Conservation (phyloP, 53 echinoderm and acorn worm species). For the Antedon mediterranea region DNA sequence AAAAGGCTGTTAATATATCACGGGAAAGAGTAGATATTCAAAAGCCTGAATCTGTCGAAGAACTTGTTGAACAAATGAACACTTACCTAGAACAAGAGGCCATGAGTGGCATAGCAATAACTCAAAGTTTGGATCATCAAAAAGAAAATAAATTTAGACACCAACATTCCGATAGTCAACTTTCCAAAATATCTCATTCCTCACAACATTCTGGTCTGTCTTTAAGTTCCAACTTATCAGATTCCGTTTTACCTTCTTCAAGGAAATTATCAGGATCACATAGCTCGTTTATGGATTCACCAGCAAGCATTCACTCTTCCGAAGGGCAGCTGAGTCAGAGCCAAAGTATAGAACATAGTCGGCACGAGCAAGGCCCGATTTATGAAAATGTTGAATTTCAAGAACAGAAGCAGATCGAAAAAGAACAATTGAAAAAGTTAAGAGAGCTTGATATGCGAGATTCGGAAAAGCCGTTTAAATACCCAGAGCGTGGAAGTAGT, state of each 20-base stretch:
- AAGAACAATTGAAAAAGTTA: constrained; percentile 46
- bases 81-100: background rate
- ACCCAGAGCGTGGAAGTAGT: background rate
- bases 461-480: constrained; percentile 11
- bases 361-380: constrained; percentile 26
- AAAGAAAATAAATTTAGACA: constrained; percentile 17
- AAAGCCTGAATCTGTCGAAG: background rate
- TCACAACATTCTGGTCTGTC: constrained; percentile 54
- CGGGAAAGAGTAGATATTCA: background rate
- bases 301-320: background rate
- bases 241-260: background rate
- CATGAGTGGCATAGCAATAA: background rate
- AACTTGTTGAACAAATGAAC: background rate
- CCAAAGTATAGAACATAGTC: background rate
- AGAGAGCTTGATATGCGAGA: constrained; percentile 61
- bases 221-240: background rate
- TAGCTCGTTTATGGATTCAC: background rate
- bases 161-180: constrained; percentile 93
- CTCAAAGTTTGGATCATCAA: background rate
- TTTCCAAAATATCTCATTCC: constrained; percentile 51
- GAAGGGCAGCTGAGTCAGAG: background rate
- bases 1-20: background rate
- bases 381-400: constrained; percentile 90
- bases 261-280: background rate
- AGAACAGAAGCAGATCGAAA: constrained; percentile 69